Evolutionary conservation across 2,113 vertebrate species (phyloP), one percentile per base, ranked within the genome.

Genomic region (Perognathus longimembris): DNA sequence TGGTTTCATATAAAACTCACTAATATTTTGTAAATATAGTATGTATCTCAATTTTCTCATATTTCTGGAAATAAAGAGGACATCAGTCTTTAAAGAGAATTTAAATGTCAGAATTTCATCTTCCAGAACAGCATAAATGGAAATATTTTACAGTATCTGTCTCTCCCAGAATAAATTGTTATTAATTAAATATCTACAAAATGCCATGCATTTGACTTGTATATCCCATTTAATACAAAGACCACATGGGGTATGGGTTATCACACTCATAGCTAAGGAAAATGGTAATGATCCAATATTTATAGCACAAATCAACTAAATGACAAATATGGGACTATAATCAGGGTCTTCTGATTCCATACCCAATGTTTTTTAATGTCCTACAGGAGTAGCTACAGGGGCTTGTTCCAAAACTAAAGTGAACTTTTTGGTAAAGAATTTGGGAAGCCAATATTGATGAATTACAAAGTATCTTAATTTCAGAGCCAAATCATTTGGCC

Each of bases 401-500:
- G 2, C 34, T 94, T 80, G 24, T 80, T 89, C 18, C 24, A 67
- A 91, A 92, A 84, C 22, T 61, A 66, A 95, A 91, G 10, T 79
- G 76, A 70, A 81, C 87, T 45, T 95, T n/a, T 96, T 54, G 81
- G 38, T 34, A 76, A 95, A 94, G 22, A 95, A 75, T 26, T 75
- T 67, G 1, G 8, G 77, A 90, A 94, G 40, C 63, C 94, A 88
- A 90, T 92, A 87, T 79, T 93, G 36, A 78, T 94, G 66, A 94
- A 69, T 94, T 90, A 34, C 7, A 85, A 85, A 95, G 67, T 4
- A 90, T 93, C 38, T 20, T 69, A 88, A 93, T 88, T 93, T 94
- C 42, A 73, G 36, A 76, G 92, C 9, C 32, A 93, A 83, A 78
- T 91, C 61, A 73, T 21, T 63, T 94, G 36, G 17, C 30, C 38